Percentiles rank a stretch among this genome's conserved stretches.
Conservation (phyloP, 2,113 vertebrate species). For the Oplegnathus fasciatus region DNA sequence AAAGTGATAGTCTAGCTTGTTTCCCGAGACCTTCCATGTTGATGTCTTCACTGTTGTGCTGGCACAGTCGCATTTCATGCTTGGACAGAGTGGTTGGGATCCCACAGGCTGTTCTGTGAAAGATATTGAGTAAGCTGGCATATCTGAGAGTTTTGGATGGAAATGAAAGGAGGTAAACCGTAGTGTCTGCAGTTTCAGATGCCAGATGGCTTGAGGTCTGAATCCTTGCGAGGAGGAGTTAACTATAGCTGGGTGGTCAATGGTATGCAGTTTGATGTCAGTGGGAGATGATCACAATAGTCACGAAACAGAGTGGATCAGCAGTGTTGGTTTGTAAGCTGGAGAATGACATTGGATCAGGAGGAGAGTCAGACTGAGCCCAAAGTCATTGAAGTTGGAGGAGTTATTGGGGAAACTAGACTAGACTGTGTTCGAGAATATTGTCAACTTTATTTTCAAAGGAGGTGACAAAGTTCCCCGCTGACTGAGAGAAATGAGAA, state of each 20-base stretch:
- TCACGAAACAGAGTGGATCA: conserved; percentile 52
- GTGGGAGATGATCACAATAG: conserved; percentile 59
- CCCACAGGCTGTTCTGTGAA: conserved; percentile 68
- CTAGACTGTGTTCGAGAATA: conserved; percentile 18
- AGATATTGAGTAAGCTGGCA: conserved; percentile 66
- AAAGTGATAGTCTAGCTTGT: conserved; percentile 20
- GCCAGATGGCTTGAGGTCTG: conserved; percentile 70
- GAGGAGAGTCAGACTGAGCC: conserved; percentile 21
- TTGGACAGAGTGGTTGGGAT: conserved; percentile 53
- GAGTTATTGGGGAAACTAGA: conserved; percentile 42
- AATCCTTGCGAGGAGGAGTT: conserved; percentile 44
- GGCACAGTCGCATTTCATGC: conserved; percentile 47
- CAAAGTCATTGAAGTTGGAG: conserved; percentile 43
- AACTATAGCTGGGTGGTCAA: conserved; percentile 27
- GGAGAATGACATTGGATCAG: conserved; percentile 51
- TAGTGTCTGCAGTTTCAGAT: conserved; percentile 52
- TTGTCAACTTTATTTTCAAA: conserved; percentile 60
- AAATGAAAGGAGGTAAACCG: conserved; percentile 67
- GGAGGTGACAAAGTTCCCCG: conserved; percentile 42
- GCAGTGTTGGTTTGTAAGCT: conserved; percentile 40
- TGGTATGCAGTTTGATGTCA: conserved; percentile 49
- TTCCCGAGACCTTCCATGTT: conserved; percentile 33
- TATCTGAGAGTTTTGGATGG: conserved; percentile 71
- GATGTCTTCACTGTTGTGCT: conserved; percentile 40
- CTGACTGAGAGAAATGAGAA: conserved; percentile 42